Percentiles rank a stretch among this genome's conserved stretches.
phyloP scores from a whole-genome alignment of 2,113 vertebrate genomes.

The Hippocampus abdominalis region DNA sequence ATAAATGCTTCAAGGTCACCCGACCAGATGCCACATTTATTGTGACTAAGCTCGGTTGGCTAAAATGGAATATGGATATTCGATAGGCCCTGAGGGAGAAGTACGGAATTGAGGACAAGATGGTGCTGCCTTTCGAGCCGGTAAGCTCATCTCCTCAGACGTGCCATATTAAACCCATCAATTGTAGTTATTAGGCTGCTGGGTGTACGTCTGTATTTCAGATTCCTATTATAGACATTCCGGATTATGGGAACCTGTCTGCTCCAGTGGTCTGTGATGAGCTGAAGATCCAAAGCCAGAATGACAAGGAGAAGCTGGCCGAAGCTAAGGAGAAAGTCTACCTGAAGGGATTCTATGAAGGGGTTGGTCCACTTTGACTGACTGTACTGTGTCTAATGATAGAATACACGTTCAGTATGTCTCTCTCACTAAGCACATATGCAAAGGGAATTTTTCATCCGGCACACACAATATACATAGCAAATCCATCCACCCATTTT shows the following conservation, averaged over 20 bases:
- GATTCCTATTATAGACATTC: slow-evolving; percentile 92
- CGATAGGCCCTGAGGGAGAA: slow-evolving; percentile 85
- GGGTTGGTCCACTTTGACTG: slow-evolving; percentile 75
- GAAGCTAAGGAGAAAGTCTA: slow-evolving; percentile 95
- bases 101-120: slow-evolving; percentile 91
- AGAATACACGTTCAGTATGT: neutral
- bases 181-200: neutral
- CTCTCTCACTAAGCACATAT: no score
- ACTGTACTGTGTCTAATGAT: neutral
- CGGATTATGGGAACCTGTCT: slow-evolving; percentile 88
- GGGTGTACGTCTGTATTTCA: slow-evolving; percentile 42
- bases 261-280: slow-evolving; percentile 87
- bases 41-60: neutral
- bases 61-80: slow-evolving; percentile 2
- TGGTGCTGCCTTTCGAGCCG: slow-evolving; percentile 94
- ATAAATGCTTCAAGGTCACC: neutral
- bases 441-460: no score
- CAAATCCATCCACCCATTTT: no score
- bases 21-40: neutral
- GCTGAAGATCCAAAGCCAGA: slow-evolving; percentile 97
- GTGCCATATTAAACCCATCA: neutral
- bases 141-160: slow-evolving; percentile 67
- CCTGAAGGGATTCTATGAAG: slow-evolving; percentile 95
- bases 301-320: slow-evolving; percentile 90
- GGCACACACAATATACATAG: no score